phyloP scores from a whole-genome alignment of 2,888 invertebrate genomes.

The Gymnosoma rotundatum region DNA sequence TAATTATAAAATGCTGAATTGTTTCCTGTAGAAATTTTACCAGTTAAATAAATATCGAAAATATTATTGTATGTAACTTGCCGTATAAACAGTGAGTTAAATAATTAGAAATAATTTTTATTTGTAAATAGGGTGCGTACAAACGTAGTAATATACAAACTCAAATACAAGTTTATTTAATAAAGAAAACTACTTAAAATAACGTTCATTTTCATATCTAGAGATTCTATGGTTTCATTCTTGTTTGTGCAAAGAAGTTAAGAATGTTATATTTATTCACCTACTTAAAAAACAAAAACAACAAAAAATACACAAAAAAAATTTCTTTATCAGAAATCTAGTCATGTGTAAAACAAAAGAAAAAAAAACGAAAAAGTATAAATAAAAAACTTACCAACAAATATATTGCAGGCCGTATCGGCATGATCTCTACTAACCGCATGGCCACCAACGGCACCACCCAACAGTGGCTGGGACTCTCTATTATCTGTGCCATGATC shows the following conservation, averaged over 20 bases:
- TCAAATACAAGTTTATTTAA: neutral
- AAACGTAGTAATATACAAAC: too few relatives aligned
- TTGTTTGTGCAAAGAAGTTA: neutral
- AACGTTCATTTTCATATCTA: neutral
- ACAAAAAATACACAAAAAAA: neutral
- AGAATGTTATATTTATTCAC: constrained; percentile 29
- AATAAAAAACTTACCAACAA: constrained; percentile 87
- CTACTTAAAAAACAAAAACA: constrained; percentile 12
- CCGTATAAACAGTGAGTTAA: too few relatives aligned
- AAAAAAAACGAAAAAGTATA: constrained; percentile 3
- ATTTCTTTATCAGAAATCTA: constrained; percentile 41
- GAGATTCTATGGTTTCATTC: constrained; percentile 39
- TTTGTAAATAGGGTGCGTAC: too few relatives aligned
- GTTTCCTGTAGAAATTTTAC: too few relatives aligned
- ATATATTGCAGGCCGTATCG: constrained; percentile 91
- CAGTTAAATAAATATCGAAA: too few relatives aligned
- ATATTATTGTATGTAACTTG: too few relatives aligned
- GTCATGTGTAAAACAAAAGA: neutral
- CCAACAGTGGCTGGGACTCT: constrained; percentile 96
- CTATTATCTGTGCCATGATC: constrained; percentile 92
- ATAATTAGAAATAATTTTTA: too few relatives aligned
- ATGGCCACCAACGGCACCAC: constrained; percentile 88
- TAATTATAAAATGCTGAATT: too few relatives aligned
- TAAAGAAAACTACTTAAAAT: neutral
- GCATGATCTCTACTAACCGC: constrained; percentile 86